Evolutionary conservation across 2,113 vertebrate species (phyloP).

Genomic region (Brachypodius melanocephalos): DNA sequence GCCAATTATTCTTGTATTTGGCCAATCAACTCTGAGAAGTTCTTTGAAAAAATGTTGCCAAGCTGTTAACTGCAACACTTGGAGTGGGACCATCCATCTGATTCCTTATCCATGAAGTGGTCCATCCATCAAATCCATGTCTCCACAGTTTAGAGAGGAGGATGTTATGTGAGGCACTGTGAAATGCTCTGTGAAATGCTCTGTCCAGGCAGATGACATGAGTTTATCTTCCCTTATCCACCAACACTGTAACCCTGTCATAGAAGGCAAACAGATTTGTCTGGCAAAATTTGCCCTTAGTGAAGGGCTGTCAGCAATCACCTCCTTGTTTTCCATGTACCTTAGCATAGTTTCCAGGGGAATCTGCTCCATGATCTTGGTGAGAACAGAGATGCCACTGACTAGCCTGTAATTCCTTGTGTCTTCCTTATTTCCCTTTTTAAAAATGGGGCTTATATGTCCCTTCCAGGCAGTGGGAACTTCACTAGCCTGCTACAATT

Average conservation of each 20-base stretch:
- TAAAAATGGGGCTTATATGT: not conserved
- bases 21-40: not conserved
- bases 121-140: not conserved
- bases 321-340: not conserved
- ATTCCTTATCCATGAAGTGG: not conserved
- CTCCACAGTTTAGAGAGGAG: not conserved
- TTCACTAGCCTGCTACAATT: not conserved
- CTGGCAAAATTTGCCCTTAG: not conserved
- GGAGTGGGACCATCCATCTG: not conserved
- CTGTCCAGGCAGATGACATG: not conserved
- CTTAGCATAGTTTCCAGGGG: not conserved
- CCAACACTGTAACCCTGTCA: too few species aligned
- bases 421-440: not conserved
- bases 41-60: not conserved
- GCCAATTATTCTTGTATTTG: not conserved
- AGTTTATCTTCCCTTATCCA: not conserved
- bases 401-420: not conserved
- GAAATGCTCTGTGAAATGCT: not conserved
- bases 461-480: not conserved
- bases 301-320: not conserved
- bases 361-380: not conserved
- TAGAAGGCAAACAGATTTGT: not conserved
- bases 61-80: not conserved
- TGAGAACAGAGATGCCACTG: not conserved
- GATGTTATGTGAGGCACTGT: not conserved